A percentile compares a stretch with the other conserved stretches of the same genome.
Conservation (phyloP, 1,140 invertebrate genomes). For the Eubasilissa regina region DNA sequence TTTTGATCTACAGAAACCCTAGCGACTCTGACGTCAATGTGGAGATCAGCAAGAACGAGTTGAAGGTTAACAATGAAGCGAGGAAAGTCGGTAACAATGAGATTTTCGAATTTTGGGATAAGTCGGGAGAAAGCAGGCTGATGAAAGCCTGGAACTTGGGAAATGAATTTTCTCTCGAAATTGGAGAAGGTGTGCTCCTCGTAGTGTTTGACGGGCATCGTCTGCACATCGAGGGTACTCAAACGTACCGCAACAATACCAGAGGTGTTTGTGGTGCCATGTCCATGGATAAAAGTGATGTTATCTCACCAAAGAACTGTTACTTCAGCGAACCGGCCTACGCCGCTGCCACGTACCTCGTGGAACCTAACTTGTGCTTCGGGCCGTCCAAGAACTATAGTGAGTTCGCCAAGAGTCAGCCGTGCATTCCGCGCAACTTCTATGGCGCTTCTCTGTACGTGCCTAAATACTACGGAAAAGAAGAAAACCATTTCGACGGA, state of each 20-base stretch:
- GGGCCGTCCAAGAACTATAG: conserved; percentile 64
- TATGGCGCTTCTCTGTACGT: conserved; percentile 69
- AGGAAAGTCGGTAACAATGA: conserved; percentile 51
- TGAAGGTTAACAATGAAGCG: conserved; percentile 63
- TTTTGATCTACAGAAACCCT: conserved; percentile 62
- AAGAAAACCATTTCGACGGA: conserved; percentile 42
- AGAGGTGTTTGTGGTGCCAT: conserved; percentile 79
- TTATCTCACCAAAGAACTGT: conserved; percentile 74
- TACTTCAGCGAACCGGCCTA: conserved; percentile 68
- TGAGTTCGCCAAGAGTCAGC: conserved; percentile 63
- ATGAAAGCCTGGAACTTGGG: conserved; percentile 68
- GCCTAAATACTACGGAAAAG: conserved; percentile 27
- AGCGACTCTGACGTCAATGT: conserved; percentile 66
- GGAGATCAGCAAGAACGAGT: conserved; percentile 60
- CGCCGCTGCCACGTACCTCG: conserved; percentile 74
- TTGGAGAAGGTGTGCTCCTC: conserved; percentile 69
- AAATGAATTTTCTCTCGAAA: conserved; percentile 69
- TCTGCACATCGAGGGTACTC: conserved; percentile 65
- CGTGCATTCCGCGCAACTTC: conserved; percentile 62
- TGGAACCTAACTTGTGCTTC: conserved; percentile 66
- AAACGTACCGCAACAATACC: conserved; percentile 70
- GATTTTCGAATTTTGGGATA: conserved; percentile 21
- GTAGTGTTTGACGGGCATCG: conserved; percentile 73
- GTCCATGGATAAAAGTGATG: conserved; percentile 75
- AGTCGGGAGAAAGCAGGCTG: conserved; percentile 50